phyloP scores from a whole-genome alignment of 2,797 vertebrate species.

The Gymnoscopelus microlampas region DNA sequence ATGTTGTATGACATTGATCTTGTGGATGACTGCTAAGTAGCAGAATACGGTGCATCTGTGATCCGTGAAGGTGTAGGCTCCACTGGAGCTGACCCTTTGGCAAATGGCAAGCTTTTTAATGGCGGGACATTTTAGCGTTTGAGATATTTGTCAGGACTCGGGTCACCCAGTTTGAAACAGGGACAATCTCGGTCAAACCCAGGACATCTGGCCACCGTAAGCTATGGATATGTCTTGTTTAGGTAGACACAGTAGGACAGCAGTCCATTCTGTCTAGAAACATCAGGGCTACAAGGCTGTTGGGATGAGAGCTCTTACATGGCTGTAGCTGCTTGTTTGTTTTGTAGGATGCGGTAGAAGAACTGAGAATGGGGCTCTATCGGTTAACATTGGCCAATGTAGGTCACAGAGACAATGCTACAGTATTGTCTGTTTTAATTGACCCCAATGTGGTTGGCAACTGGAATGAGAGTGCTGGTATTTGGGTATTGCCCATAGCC shows the following conservation, averaged over 20 bases:
- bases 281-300: not conserved
- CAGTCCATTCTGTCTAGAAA: not conserved
- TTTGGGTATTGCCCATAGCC: not conserved
- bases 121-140: not conserved
- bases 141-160: no score
- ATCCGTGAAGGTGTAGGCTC: conserved; percentile 21
- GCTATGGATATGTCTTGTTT: no score
- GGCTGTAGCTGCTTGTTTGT: not conserved
- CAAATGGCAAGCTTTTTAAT: conserved; percentile 24
- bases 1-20: not conserved
- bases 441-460: not conserved
- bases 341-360: not conserved
- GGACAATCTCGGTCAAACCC: no score
- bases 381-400: conserved; percentile 16
- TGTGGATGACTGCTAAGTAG: not conserved
- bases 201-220: no score
- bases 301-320: conserved; percentile 1
- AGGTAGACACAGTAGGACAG: no score
- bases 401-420: conserved; percentile 46
- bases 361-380: not conserved
- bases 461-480: conserved; percentile 1
- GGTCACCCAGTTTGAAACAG: no score
- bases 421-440: conserved; percentile 33
- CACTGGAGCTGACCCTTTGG: not conserved
- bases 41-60: not conserved